phyloP scores from a whole-genome alignment of 1,140 invertebrate genomes.

The Cydia strobilella region DNA sequence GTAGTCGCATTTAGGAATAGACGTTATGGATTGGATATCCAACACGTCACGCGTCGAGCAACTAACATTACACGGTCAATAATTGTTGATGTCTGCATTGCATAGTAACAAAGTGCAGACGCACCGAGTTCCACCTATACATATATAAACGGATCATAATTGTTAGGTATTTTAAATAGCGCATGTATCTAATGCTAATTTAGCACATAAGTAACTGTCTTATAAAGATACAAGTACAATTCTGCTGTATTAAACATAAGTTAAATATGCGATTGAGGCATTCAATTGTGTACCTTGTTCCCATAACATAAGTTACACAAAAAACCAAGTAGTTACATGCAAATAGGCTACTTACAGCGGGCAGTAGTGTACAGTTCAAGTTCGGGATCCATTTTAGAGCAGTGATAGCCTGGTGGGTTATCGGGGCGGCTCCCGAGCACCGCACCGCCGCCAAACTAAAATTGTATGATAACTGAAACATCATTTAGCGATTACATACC shows the following conservation, averaged over 20 bases:
- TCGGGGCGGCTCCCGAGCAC: no score
- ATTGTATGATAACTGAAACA: not conserved
- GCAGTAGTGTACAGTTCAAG: constrained; percentile 20
- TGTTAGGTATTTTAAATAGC: not conserved
- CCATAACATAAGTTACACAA: not conserved
- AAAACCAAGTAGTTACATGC: not conserved
- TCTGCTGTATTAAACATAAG: not conserved
- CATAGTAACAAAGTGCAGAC: no score
- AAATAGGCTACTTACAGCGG: not conserved
- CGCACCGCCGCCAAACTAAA: not conserved
- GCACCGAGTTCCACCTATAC: no score
- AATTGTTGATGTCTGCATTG: no score
- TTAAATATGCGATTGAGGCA: not conserved
- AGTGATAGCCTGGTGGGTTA: constrained; percentile 21
- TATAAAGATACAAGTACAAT: not conserved
- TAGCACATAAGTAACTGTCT: not conserved
- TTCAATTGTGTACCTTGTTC: not conserved
- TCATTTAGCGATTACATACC: not conserved
- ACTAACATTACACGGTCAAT: no score
- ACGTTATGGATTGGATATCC: no score
- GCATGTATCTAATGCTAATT: not conserved
- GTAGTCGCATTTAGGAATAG: no score
- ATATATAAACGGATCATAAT: no score
- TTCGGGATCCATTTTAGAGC: constrained; percentile 26
- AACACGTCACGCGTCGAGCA: no score